phyloP scores from a whole-genome alignment of 2,888 invertebrate species.

The Rhopalosiphum nymphaeae region DNA sequence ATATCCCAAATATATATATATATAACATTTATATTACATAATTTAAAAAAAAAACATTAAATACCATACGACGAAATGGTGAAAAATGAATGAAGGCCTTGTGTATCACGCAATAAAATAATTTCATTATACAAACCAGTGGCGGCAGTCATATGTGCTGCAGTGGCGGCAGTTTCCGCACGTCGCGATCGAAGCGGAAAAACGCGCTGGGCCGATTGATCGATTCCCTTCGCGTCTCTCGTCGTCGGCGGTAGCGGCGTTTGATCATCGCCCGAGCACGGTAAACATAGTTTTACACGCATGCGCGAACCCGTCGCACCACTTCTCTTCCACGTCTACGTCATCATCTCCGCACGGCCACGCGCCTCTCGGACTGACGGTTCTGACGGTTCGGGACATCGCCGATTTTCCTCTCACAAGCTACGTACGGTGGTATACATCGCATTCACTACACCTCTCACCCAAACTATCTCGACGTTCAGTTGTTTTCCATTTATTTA shows the following conservation, averaged over 20 bases:
- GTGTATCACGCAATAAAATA: not conserved
- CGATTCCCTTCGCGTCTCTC: constrained; percentile 24
- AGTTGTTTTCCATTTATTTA: not conserved
- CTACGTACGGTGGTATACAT: not conserved
- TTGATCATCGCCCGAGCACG: not conserved
- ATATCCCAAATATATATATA: not conserved
- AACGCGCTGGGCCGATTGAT: not conserved
- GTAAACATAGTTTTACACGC: not conserved
- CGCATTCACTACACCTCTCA: not conserved
- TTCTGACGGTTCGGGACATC: not conserved
- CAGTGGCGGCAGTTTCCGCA: not conserved
- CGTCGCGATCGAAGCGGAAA: constrained; percentile 10
- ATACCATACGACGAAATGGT: not conserved
- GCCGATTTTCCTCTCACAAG: not conserved
- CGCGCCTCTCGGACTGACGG: not conserved
- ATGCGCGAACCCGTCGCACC: not conserved
- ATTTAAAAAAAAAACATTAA: not conserved
- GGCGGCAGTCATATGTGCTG: not conserved
- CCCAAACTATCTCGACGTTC: not conserved
- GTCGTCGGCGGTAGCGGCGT: not conserved
- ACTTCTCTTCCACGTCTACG: not conserved
- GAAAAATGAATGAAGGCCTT: not conserved
- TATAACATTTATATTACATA: not conserved
- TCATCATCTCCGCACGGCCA: not conserved
- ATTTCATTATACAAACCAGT: not conserved